These are phyloP conservation scores for Poecilus cupreus DNA, from an alignment of 2,888 invertebrate genomes.

Conservation along the genomic window DNA sequence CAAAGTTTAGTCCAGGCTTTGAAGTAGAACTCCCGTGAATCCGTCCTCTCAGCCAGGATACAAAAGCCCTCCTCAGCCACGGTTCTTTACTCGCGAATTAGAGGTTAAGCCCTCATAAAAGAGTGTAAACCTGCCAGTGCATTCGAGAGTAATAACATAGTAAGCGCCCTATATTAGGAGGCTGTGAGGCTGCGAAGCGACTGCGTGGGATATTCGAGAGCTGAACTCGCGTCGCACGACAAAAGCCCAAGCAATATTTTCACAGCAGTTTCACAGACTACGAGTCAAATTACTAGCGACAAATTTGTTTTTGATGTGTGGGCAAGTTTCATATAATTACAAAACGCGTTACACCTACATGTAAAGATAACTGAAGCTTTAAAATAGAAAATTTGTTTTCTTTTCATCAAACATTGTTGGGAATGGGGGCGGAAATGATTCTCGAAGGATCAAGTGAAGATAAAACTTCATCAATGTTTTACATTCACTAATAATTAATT, in stretches of 20 bases:
- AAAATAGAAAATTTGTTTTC: too few species aligned
- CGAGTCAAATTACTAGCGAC: background rate
- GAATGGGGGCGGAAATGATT: too few species aligned
- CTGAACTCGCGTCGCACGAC: too few species aligned
- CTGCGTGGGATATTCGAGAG: background rate
- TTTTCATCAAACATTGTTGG: too few species aligned
- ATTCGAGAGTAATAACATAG: constrained; percentile 24
- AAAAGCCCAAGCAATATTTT: constrained; percentile 8
- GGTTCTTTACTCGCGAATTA: constrained; percentile 30
- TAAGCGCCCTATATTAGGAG: constrained; percentile 33
- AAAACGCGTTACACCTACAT: background rate
- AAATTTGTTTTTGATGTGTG: background rate
- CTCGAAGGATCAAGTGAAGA: too few species aligned
- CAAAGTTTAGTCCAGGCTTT: constrained; percentile 9
- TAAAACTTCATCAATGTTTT: background rate
- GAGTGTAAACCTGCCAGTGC: constrained; percentile 32
- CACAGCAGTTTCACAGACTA: background rate
- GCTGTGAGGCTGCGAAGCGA: background rate
- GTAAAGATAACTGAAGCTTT: too few species aligned
- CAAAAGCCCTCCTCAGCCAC: constrained; percentile 5
- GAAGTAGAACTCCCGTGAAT: background rate
- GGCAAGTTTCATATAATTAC: background rate
- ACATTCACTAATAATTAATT: too few species aligned
- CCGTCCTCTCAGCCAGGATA: background rate
- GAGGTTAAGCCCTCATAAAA: constrained; percentile 33